A percentile compares a stretch with the other conserved stretches of the same genome.
These are phyloP conservation scores for Leucopsar rothschildi DNA, from an alignment of 2,113 vertebrate genomes.

Conservation along the genomic window DNA sequence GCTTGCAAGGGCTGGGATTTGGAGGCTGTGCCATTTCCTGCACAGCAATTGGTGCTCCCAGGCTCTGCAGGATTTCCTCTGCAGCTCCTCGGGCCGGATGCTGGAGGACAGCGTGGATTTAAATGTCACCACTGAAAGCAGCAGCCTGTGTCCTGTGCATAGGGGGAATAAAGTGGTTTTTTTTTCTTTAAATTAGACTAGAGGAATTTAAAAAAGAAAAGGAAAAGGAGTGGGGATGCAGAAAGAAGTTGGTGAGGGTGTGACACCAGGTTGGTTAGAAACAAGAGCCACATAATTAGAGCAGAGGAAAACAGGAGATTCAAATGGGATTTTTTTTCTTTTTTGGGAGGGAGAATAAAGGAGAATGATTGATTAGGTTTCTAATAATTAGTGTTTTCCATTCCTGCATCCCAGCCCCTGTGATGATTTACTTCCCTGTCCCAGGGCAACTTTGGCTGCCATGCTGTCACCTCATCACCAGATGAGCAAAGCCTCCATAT, in stretches of 20 bases:
- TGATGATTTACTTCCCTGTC: not conserved
- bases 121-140: not conserved
- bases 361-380: not conserved
- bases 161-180: not conserved
- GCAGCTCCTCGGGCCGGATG: not conserved
- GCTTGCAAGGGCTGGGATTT: not conserved
- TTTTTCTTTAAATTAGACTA: not conserved
- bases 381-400: not conserved
- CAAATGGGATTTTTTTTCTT: not conserved
- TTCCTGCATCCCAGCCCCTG: not conserved
- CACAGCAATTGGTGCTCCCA: not conserved
- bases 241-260: not conserved
- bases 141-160: not conserved
- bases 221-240: not conserved
- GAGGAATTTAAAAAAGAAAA: not conserved
- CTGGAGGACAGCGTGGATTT: not conserved
- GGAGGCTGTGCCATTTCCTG: not conserved
- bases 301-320: not conserved
- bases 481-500: not conserved
- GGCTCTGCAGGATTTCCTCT: not conserved
- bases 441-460: not conserved
- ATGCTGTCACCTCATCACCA: not conserved
- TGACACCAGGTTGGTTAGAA: not conserved
- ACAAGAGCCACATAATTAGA: not conserved
- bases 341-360: rapidly evolving